Evolutionary conservation across 2,888 invertebrate genomes (phyloP).

Genomic region (Dryocosmus kuriphilus): DNA sequence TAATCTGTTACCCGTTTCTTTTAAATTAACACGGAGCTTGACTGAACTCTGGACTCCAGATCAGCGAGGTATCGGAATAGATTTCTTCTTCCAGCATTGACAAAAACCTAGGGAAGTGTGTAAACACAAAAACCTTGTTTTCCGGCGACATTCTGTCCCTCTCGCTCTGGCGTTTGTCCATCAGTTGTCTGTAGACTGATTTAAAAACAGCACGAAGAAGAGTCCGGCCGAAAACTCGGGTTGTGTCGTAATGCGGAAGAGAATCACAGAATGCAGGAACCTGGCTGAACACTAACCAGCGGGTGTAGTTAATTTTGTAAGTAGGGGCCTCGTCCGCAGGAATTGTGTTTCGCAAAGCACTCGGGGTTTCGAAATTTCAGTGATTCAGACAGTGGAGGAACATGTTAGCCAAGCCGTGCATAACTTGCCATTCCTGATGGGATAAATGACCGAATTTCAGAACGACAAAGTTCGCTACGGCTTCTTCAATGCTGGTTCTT

Average conservation of each 20-base stretch:
- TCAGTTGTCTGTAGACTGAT: constrained; percentile 90
- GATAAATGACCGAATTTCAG: constrained; percentile 91
- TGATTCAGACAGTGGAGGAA: constrained; percentile 95
- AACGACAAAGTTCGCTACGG: constrained; percentile 90
- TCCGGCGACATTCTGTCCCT: constrained; percentile 94
- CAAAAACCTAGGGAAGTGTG: constrained; percentile 95
- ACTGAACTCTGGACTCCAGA: constrained; percentile 96
- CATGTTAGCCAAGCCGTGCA: constrained; percentile 94
- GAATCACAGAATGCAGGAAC: constrained; percentile 97
- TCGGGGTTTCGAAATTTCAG: constrained; percentile 95
- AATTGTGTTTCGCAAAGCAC: constrained; percentile 84
- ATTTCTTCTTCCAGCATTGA: constrained; percentile 93
- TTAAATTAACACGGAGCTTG: no score
- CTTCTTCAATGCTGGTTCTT: constrained; percentile 79
- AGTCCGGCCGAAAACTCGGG: constrained; percentile 93
- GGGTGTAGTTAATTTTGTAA: constrained; percentile 94
- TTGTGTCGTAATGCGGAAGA: constrained; percentile 92
- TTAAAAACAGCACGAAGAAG: constrained; percentile 91
- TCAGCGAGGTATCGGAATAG: constrained; percentile 90
- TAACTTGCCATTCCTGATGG: constrained; percentile 84
- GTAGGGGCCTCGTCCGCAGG: constrained; percentile 90
- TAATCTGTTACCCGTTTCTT: no score
- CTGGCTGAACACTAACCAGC: constrained; percentile 97
- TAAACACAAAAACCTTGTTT: constrained; percentile 89
- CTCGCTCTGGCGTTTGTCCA: constrained; percentile 94